Evolutionary conservation across 2,797 vertebrate species (phyloP).

Genomic region (Schizopygopsis malacanthus): DNA sequence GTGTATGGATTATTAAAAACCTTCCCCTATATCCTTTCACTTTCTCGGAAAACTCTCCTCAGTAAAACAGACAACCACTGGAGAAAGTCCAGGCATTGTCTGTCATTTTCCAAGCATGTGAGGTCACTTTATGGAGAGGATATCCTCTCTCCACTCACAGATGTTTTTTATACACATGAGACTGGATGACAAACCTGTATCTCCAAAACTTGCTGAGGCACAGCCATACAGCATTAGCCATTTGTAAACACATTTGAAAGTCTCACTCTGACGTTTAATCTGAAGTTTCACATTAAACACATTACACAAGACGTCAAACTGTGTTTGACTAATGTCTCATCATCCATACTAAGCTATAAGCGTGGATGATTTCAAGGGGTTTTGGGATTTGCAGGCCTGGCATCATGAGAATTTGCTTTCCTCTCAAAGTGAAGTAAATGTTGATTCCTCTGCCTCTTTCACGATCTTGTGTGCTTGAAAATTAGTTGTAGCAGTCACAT

Average conservation of each 20-base stretch:
- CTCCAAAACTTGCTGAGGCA: constrained; percentile 7
- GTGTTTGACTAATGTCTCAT: constrained; percentile 25
- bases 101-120: constrained; percentile 50
- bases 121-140: constrained; percentile 49
- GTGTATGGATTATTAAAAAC: constrained; percentile 16
- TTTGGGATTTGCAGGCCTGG: background rate
- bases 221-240: constrained; percentile 4
- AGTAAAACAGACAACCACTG: constrained; percentile 30
- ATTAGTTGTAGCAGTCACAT: background rate
- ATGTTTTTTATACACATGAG: constrained; percentile 28
- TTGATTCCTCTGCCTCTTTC: background rate
- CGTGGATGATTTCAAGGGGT: constrained; percentile 12
- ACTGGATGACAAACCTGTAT: constrained; percentile 16
- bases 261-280: background rate
- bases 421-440: background rate
- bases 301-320: constrained; percentile 7
- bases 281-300: background rate
- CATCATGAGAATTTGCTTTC: constrained; percentile 6
- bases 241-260: constrained; percentile 16
- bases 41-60: constrained; percentile 47
- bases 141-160: constrained; percentile 48
- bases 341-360: constrained; percentile 6
- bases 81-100: constrained; percentile 60
- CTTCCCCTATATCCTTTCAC: constrained; percentile 32
- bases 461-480: background rate